Evolutionary conservation across 37 sponge, comb jelly and placozoan species (phyloP).

Genomic region (Cliona cf. orientalis): DNA sequence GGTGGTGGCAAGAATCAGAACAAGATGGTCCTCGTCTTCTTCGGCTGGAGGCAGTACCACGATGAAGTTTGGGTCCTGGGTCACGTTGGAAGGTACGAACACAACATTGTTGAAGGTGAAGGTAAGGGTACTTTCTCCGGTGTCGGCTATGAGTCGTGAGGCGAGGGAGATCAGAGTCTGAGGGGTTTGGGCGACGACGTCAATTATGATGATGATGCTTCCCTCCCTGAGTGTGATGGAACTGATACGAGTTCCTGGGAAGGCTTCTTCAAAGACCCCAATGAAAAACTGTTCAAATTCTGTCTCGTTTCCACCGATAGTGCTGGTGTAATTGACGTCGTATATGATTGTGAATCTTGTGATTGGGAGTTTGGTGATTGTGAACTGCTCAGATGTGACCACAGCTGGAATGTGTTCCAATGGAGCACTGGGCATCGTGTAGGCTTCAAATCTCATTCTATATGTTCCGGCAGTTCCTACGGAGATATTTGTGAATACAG

Average conservation of each 20-base stretch:
- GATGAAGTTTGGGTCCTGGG: slow-evolving; percentile 39
- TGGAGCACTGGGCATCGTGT: slow-evolving; percentile 43
- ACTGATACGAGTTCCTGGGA: slow-evolving; percentile 19
- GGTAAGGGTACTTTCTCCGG: not conserved
- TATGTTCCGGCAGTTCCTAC: slow-evolving; percentile 21
- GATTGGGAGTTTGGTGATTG: slow-evolving; percentile 7
- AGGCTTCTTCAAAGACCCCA: not conserved
- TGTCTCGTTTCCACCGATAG: not conserved
- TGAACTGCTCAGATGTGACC: not conserved
- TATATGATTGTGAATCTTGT: slow-evolving; percentile 35
- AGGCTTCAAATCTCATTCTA: slow-evolving; percentile 18
- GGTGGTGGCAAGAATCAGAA: slow-evolving; percentile 34
- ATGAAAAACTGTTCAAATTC: no score
- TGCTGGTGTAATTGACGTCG: slow-evolving; percentile 23
- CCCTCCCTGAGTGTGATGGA: slow-evolving; percentile 34
- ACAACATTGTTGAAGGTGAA: slow-evolving; percentile 23
- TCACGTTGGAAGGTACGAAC: slow-evolving; percentile 22
- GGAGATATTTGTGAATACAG: slow-evolving; percentile 42
- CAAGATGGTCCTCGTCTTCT: slow-evolving; percentile 5
- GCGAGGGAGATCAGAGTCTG: slow-evolving; percentile 9
- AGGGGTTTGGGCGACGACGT: slow-evolving; percentile 26
- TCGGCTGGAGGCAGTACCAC: not conserved
- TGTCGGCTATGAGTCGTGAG: not conserved
- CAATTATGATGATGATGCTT: slow-evolving; percentile 50
- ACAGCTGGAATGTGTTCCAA: not conserved